A percentile compares a stretch with the other conserved stretches of the same genome.
phyloP scores from a whole-genome alignment of 2,888 invertebrate species.

The Blera fallax region DNA sequence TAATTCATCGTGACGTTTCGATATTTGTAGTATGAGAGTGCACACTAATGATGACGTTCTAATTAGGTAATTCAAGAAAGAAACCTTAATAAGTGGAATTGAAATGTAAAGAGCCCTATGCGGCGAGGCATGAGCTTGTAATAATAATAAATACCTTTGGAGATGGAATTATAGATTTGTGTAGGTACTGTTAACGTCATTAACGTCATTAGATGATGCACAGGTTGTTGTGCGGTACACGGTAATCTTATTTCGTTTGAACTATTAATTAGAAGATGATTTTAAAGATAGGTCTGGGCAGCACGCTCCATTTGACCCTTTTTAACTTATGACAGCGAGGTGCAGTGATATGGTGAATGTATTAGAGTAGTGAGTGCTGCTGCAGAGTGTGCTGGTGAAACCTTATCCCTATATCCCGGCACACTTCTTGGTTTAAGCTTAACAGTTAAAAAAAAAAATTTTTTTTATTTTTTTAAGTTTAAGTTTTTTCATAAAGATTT shows the following conservation, averaged over 20 bases:
- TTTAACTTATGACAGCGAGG: too few species aligned
- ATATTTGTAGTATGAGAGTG: conserved; percentile 22
- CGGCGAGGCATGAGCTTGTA: background rate
- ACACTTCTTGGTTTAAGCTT: too few species aligned
- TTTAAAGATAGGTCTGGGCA: background rate
- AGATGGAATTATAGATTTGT: background rate
- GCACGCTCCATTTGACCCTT: background rate
- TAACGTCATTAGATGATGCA: conserved; percentile 2
- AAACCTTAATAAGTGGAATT: background rate
- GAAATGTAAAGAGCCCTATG: background rate
- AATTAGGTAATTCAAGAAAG: conserved; percentile 55
- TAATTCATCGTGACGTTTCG: conserved; percentile 26
- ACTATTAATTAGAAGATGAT: conserved; percentile 11
- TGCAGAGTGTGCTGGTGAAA: background rate
- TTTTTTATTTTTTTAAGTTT: too few species aligned
- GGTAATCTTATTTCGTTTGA: conserved; percentile 13
- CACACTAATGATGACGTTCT: conserved; percentile 42
- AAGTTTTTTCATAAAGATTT: too few species aligned
- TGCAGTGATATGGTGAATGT: too few species aligned
- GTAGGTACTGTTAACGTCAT: background rate
- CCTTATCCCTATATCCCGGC: too few species aligned
- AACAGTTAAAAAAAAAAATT: too few species aligned
- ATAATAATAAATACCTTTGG: background rate
- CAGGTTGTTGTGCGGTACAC: background rate
- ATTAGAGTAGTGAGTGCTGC: background rate